phyloP scores from a whole-genome alignment of 2,113 vertebrate genomes.

The Suncus etruscus region DNA sequence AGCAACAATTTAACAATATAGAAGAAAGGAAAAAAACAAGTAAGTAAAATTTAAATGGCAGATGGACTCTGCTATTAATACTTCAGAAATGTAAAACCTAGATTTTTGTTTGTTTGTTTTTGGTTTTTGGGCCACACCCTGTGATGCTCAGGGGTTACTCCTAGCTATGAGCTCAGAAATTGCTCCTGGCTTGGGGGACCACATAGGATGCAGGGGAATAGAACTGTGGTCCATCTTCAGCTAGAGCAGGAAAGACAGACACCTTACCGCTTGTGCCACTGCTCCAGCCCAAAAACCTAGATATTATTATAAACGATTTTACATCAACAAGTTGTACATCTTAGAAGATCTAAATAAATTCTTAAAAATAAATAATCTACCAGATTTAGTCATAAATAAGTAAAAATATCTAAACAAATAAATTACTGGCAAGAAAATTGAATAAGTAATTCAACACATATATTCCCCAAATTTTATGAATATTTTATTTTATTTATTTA shows the following conservation, averaged over 20 bases:
- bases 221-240: too few relatives aligned
- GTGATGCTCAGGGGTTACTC: too few relatives aligned
- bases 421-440: background rate
- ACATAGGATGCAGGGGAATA: too few relatives aligned
- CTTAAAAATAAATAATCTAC: background rate
- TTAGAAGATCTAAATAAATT: background rate
- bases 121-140: too few relatives aligned
- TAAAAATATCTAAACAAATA: background rate
- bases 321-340: background rate
- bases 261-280: too few relatives aligned
- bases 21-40: background rate
- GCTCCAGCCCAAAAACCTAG: background rate
- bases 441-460: background rate
- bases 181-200: too few relatives aligned
- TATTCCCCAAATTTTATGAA: too few relatives aligned
- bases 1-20: background rate
- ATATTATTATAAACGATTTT: background rate
- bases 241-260: too few relatives aligned
- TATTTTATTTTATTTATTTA: too few relatives aligned
- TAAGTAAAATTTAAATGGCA: background rate
- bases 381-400: background rate
- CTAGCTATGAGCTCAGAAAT: too few relatives aligned
- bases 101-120: too few relatives aligned
- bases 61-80: too few relatives aligned
- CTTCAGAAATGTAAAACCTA: background rate